These are phyloP conservation scores for Pasiphila rectangulata DNA, from an alignment of 2,888 invertebrate species.

Conservation along the genomic window DNA sequence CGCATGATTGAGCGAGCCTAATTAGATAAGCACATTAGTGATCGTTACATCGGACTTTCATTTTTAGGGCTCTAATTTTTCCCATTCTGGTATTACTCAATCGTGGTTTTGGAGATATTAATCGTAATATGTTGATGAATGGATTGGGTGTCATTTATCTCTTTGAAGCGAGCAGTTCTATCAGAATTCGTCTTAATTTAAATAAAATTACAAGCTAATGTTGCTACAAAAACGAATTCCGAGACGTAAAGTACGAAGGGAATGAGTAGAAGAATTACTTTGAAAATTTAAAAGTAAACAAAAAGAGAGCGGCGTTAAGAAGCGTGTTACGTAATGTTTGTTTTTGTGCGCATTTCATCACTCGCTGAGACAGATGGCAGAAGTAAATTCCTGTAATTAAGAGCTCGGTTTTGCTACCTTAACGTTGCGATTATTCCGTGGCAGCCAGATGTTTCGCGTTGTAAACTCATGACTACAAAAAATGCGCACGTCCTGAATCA, in stretches of 20 bases:
- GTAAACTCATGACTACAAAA: conserved; percentile 50
- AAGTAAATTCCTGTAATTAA: conserved; percentile 67
- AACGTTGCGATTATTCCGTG: conserved; percentile 28
- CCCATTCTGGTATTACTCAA: conserved; percentile 30
- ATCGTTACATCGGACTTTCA: conserved; percentile 62
- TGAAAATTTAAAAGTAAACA: conserved; percentile 13
- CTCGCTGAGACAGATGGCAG: conserved; percentile 53
- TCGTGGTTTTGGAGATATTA: conserved; percentile 29
- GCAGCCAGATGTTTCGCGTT: conserved; percentile 48
- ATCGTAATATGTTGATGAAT: conserved; percentile 29
- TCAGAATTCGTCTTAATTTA: conserved; percentile 10
- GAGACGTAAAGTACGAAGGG: background rate
- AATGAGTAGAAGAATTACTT: background rate
- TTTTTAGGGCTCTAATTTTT: conserved; percentile 54
- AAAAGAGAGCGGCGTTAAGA: conserved; percentile 38
- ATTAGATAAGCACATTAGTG: conserved; percentile 66
- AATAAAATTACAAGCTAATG: background rate
- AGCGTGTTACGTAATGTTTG: conserved; percentile 53
- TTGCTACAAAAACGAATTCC: background rate
- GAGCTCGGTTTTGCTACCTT: conserved; percentile 50
- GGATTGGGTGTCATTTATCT: conserved; percentile 16
- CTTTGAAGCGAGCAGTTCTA: conserved; percentile 3
- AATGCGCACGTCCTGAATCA: conserved; percentile 54
- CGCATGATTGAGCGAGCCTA: conserved; percentile 69
- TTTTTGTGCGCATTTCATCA: conserved; percentile 70